A percentile compares a stretch with the other conserved stretches of the same genome.
phyloP scores from a whole-genome alignment of 2,797 vertebrate genomes.

The Ptychadena robeensis region DNA sequence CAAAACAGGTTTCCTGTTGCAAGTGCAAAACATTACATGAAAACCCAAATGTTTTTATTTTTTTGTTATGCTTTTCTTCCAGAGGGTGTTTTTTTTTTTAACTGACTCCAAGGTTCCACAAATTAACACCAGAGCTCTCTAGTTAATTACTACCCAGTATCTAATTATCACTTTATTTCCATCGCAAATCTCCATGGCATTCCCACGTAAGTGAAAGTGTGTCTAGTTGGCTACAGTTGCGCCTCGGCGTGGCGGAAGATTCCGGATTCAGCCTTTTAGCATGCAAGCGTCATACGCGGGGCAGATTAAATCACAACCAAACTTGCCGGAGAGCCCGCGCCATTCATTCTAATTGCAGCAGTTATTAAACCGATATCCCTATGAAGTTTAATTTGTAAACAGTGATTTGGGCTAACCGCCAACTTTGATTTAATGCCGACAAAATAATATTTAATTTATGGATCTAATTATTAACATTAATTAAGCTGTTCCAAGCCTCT shows the following conservation, averaged over 20 bases:
- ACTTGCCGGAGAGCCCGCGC: background rate
- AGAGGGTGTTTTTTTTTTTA: background rate
- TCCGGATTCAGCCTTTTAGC: slow-evolving; percentile 23
- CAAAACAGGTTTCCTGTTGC: too few relatives aligned
- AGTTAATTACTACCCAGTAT: slow-evolving; percentile 24
- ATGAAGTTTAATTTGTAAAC: slow-evolving; percentile 41
- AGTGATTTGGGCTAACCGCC: slow-evolving; percentile 47
- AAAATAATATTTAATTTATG: slow-evolving; percentile 62
- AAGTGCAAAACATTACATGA: too few relatives aligned
- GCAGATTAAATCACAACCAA: slow-evolving; percentile 36
- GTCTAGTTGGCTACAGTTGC: slow-evolving; percentile 5
- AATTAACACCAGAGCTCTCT: slow-evolving; percentile 4
- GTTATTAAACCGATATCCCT: slow-evolving; percentile 43
- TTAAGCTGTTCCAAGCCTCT: slow-evolving; percentile 57
- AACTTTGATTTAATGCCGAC: slow-evolving; percentile 59
- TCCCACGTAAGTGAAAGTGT: background rate
- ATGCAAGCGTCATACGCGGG: slow-evolving; percentile 32
- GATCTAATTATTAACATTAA: slow-evolving; percentile 62
- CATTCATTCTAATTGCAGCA: slow-evolving; percentile 36
- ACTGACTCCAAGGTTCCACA: background rate
- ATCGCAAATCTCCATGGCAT: slow-evolving; percentile 18
- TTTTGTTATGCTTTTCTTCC: too few relatives aligned
- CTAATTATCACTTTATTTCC: slow-evolving; percentile 44
- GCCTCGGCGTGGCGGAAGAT: background rate
- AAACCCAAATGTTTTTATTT: too few relatives aligned